phyloP scores from a whole-genome alignment of 2,113 vertebrate species.

The Pedetes capensis region DNA sequence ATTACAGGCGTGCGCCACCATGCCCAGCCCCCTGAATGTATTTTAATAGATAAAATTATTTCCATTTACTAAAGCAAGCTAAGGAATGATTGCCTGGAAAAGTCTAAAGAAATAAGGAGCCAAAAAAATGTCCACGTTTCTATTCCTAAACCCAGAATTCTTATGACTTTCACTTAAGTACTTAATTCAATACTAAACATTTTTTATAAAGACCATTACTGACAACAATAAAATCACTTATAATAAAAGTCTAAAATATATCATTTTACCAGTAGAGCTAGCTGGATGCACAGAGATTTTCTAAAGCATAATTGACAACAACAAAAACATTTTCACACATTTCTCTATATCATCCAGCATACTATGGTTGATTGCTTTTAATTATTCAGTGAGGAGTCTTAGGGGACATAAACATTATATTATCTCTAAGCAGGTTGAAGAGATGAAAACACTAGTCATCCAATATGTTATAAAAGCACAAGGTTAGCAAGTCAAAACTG shows the following conservation, averaged over 20 bases:
- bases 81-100: neutral
- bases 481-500: neutral
- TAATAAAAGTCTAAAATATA: constrained; percentile 14
- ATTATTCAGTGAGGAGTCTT: constrained; percentile 2
- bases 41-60: neutral
- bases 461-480: neutral
- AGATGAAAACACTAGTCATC: neutral
- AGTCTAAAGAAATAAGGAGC: neutral
- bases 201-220: neutral
- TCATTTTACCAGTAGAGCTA: neutral
- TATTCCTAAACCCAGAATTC: neutral
- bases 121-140: neutral
- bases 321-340: neutral
- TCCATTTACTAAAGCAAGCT: neutral
- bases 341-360: neutral
- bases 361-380: neutral
- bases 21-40: too few species aligned
- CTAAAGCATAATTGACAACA: constrained; percentile 21
- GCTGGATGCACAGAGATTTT: neutral
- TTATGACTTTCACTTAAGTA: neutral
- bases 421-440: neutral
- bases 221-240: constrained; percentile 5
- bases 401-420: neutral
- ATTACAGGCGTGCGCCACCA: too few species aligned
- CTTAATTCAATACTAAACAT: neutral